These are phyloP conservation scores for Chionomys nivalis DNA, from an alignment of 2,113 vertebrate genomes.

Conservation along the genomic window DNA sequence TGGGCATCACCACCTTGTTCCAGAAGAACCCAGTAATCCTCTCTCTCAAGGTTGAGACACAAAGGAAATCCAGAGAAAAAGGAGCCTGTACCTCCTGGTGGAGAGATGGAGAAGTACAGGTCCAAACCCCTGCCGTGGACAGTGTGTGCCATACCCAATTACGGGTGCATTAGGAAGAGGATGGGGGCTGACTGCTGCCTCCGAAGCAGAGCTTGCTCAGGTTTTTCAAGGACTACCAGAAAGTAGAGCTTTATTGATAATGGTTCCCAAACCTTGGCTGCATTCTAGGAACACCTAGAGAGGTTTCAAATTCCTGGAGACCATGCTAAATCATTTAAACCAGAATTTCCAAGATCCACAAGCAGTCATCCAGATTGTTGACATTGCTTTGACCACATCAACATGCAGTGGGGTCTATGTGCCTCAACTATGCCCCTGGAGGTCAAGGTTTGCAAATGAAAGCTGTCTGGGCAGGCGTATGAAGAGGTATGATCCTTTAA, in stretches of 20 bases:
- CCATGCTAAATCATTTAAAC: neutral
- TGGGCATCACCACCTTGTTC: neutral
- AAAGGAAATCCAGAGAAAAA: neutral
- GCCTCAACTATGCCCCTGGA: neutral
- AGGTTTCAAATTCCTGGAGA: neutral
- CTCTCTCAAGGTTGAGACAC: neutral
- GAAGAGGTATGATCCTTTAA: neutral
- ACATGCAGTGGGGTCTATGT: neutral
- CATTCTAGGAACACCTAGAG: neutral
- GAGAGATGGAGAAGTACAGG: neutral
- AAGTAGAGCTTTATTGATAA: neutral
- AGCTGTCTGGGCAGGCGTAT: neutral
- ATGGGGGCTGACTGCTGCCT: neutral
- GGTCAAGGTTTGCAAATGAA: neutral
- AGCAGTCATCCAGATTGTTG: neutral
- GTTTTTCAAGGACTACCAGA: neutral
- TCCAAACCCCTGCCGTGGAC: neutral
- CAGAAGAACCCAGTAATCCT: neutral
- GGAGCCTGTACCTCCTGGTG: neutral
- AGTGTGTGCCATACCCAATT: accelerated
- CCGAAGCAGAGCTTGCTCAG: neutral
- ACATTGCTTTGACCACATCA: neutral
- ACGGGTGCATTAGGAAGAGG: neutral
- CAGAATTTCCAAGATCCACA: neutral
- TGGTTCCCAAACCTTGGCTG: neutral